These are phyloP conservation scores for Dinomys branickii DNA, from an alignment of 2,113 vertebrate species.

Conservation along the genomic window DNA sequence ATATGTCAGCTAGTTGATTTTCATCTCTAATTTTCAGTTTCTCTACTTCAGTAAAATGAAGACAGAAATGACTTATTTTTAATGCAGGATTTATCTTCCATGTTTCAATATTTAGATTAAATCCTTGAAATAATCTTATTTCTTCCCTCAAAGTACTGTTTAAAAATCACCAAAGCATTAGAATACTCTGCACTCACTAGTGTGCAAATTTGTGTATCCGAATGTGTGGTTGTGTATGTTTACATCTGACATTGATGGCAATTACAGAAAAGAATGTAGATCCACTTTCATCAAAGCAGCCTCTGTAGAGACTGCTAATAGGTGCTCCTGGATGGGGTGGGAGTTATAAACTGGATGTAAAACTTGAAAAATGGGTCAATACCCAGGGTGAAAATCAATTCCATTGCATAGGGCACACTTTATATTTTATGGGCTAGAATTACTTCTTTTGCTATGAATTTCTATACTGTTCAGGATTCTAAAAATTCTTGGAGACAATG, in stretches of 20 bases:
- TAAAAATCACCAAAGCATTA: neutral
- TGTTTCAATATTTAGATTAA: conserved; percentile 19
- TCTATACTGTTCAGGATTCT: neutral
- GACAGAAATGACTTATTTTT: neutral
- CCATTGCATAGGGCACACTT: neutral
- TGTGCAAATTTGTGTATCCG: neutral
- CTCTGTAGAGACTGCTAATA: neutral
- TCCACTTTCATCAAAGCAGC: neutral
- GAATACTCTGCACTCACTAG: neutral
- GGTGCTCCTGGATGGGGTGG: neutral
- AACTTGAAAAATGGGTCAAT: neutral
- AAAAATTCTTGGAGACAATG: neutral
- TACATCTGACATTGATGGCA: neutral
- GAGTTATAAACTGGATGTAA: neutral
- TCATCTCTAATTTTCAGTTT: neutral
- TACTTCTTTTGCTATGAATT: conserved; percentile 23
- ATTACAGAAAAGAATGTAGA: neutral
- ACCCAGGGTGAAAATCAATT: conserved; percentile 25
- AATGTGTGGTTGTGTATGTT: neutral
- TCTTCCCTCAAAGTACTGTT: neutral
- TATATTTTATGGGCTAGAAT: conserved; percentile 6
- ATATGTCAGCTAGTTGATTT: neutral
- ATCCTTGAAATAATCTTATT: neutral
- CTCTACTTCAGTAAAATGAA: neutral
- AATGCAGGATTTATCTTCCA: neutral